A percentile compares a stretch with the other conserved stretches of the same genome.
phyloP scores from a whole-genome alignment of 35 echinoderm and acorn worm genomes.

The Lytechinus variegatus region DNA sequence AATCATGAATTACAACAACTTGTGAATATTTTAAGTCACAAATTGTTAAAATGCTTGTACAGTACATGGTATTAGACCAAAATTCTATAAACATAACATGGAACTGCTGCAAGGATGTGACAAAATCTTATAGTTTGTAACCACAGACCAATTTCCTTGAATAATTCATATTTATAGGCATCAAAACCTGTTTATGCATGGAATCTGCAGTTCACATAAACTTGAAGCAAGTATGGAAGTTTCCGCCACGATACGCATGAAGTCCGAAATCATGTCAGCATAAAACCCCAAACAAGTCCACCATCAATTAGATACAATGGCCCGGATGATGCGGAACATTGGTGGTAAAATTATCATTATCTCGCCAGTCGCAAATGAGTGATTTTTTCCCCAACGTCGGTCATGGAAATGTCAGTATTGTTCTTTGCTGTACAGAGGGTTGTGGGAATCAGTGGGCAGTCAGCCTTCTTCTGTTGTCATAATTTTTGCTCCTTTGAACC shows the following conservation, averaged over 20 bases:
- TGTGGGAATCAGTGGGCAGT: background rate
- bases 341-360: slow-evolving; percentile 14
- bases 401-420: background rate
- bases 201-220: background rate
- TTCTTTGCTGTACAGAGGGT: background rate
- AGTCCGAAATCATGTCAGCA: background rate
- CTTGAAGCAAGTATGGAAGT: background rate
- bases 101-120: too few species aligned
- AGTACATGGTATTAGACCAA: too few species aligned
- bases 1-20: too few species aligned
- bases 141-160: too few species aligned
- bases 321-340: background rate
- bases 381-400: background rate
- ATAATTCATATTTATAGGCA: too few species aligned
- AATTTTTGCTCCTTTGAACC: background rate
- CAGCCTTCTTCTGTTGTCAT: background rate
- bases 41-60: too few species aligned
- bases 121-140: too few species aligned
- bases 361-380: background rate
- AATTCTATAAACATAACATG: too few species aligned
- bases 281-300: background rate
- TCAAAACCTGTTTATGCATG: background rate
- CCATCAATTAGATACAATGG: background rate
- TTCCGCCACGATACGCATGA: background rate
- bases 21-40: too few species aligned